Conservation (phyloP, 2,113 vertebrate species). For the Ailuropoda melanoleuca region DNA sequence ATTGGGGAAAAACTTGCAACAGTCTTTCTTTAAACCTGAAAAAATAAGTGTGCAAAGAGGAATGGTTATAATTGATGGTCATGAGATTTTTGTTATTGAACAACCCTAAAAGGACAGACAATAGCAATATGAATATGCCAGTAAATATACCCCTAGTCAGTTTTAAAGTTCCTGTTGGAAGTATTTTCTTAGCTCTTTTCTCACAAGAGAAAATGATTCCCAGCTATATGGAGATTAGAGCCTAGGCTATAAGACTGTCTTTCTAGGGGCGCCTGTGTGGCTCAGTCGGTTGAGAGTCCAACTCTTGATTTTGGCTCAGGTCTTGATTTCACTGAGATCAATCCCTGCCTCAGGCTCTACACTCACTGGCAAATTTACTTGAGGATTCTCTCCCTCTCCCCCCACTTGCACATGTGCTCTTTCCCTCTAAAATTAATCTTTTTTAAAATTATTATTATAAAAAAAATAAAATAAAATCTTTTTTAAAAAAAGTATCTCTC, state of each 20-base stretch:
- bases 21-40: slow-evolving; percentile 27
- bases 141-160: background rate
- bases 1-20: background rate
- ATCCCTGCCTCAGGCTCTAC: background rate
- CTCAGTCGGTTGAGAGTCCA: too few relatives aligned
- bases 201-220: slow-evolving; percentile 2
- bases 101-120: background rate
- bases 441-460: too few relatives aligned
- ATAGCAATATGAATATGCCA: background rate
- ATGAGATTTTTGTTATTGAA: background rate
- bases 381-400: background rate
- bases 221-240: background rate
- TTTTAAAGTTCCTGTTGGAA: background rate
- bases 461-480: too few relatives aligned
- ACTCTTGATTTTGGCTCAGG: too few relatives aligned
- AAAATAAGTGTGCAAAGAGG: slow-evolving; percentile 13
- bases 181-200: background rate
- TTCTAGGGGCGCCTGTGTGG: too few relatives aligned
- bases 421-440: too few relatives aligned
- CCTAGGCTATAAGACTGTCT: background rate
- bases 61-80: background rate
- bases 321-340: background rate
- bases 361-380: background rate
- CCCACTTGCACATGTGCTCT: too few relatives aligned
- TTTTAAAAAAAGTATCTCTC: too few relatives aligned